Conservation (phyloP, 2,113 vertebrate genomes). For the Elaphurus davidianus region DNA sequence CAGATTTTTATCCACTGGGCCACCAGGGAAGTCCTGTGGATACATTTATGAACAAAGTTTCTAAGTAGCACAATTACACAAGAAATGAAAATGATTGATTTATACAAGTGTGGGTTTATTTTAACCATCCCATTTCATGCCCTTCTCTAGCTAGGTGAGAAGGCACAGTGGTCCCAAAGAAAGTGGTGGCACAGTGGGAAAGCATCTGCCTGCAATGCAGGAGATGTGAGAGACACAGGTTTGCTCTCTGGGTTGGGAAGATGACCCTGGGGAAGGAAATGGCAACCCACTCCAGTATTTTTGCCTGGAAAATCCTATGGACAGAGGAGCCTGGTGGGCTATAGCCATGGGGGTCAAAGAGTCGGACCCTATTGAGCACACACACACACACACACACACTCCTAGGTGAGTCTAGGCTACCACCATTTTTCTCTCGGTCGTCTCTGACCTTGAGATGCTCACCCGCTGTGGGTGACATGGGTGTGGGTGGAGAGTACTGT, state of each 20-base stretch:
- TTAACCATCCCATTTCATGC: not conserved
- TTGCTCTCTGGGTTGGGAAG: not conserved
- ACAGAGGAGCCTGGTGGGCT: not conserved
- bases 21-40: not conserved
- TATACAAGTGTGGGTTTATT: not conserved
- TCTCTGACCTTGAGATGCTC: not conserved
- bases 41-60: not conserved
- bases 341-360: not conserved
- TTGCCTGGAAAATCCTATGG: not conserved
- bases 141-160: not conserved
- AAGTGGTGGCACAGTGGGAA: not conserved
- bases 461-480: not conserved
- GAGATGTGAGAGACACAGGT: not conserved
- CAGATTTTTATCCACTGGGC: not conserved
- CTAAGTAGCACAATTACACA: not conserved
- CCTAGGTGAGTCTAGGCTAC: not conserved
- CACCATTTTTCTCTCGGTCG: not conserved
- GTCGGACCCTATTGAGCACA: fast-evolving
- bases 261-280: not conserved
- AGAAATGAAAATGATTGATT: not conserved
- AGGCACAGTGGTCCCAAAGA: no score
- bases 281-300: not conserved
- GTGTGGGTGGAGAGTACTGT: not conserved
- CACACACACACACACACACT: not conserved
- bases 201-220: not conserved